phyloP scores from a whole-genome alignment of 92 coral and sea anemone genomes.

The Pocillopora meandrina region DNA sequence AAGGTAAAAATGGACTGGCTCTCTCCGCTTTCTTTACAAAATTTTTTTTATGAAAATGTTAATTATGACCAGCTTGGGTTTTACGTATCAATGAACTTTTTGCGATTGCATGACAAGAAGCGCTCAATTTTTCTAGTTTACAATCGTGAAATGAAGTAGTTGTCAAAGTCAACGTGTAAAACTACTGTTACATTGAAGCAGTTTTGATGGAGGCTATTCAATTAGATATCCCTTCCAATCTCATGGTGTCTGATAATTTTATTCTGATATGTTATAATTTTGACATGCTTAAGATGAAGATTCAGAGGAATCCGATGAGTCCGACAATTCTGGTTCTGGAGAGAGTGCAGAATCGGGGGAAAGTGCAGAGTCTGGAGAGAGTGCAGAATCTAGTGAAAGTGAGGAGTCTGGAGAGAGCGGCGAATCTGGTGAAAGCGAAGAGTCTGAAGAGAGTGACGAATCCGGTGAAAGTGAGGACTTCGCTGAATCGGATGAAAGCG shows the following conservation, averaged over 20 bases:
- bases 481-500: background rate
- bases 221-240: no score
- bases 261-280: no score
- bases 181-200: no score
- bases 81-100: no score
- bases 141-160: no score
- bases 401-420: slow-evolving; percentile 42
- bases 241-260: background rate
- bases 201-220: no score
- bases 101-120: no score
- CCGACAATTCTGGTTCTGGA: background rate
- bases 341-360: slow-evolving; percentile 32
- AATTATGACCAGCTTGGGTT: background rate
- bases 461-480: slow-evolving; percentile 16
- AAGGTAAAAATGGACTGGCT: background rate
- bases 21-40: background rate
- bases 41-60: background rate
- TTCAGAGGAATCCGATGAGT: slow-evolving; percentile 1
- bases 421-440: slow-evolving; percentile 52
- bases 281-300: background rate
- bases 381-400: slow-evolving; percentile 24
- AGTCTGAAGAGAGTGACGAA: slow-evolving; percentile 46
- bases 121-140: no score
- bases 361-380: slow-evolving; percentile 5
- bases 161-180: no score